These are phyloP conservation scores for Pocillopora meandrina DNA, from an alignment of 92 coral and sea anemone genomes.

Conservation along the genomic window DNA sequence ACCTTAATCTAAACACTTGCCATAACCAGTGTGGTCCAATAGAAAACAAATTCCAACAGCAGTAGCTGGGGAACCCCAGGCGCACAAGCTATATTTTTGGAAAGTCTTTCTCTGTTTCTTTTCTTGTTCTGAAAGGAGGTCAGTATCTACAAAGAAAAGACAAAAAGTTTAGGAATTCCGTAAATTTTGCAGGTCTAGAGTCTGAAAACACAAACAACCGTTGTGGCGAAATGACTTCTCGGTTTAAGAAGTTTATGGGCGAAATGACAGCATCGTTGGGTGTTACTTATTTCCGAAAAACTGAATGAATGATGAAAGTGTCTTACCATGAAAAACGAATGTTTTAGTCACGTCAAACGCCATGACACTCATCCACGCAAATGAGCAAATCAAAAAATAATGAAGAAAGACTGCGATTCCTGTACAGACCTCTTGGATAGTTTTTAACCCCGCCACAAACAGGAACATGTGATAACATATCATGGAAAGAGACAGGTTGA, in stretches of 20 bases:
- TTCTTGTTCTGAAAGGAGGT: neutral
- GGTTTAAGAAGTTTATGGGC: too few species aligned
- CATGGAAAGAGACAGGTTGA: conserved; percentile 27
- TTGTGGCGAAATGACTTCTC: too few species aligned
- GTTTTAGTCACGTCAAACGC: conserved; percentile 41
- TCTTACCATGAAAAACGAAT: conserved; percentile 28
- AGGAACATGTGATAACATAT: conserved; percentile 9
- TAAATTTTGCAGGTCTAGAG: neutral
- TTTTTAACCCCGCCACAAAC: conserved; percentile 1
- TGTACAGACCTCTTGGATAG: neutral
- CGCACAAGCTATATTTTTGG: conserved; percentile 1
- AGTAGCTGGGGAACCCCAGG: conserved; percentile 31
- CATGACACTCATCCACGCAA: conserved; percentile 42
- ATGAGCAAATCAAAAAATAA: conserved; percentile 22
- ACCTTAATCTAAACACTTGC: neutral
- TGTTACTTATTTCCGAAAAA: too few species aligned
- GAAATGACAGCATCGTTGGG: too few species aligned
- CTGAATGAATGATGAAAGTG: neutral
- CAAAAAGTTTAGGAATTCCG: neutral
- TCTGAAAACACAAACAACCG: too few species aligned
- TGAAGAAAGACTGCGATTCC: conserved; percentile 25
- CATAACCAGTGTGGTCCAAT: conserved; percentile 23
- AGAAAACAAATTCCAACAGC: neutral
- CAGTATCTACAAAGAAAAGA: neutral
- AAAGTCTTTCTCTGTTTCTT: neutral